Base-by-base conservation (phyloP, 2,797 vertebrate genomes). In the Cryptoprocta ferox region DNA sequence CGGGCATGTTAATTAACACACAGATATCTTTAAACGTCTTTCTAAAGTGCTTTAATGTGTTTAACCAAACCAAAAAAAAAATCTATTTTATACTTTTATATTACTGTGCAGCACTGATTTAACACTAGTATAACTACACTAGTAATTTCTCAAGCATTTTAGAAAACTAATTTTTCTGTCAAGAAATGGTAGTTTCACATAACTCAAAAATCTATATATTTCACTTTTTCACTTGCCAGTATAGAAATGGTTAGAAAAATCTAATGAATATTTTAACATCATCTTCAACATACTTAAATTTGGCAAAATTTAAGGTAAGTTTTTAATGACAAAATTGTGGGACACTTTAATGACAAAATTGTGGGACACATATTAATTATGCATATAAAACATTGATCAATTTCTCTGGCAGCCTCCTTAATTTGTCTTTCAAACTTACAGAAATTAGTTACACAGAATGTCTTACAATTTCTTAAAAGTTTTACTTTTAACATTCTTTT, bases 161-260 rank as follows among this genome's bases (percentile, higher is more conserved):
- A 86, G 56, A 95, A 93, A 92, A 89, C 53, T 24, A 84, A 84
- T 68, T 79, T 94, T 81, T 91, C 89, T 97, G 14, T 95, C n/a
- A 89, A 80, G 65, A 88, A 96, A 92, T 15, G 4, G 35, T 6
- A 92, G 37, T 50, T 73, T 91, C 48, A 68, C 1, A 21, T 28
- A 90, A 76, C 19, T 79, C 45, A 86, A 82, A 94, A 96, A 83
- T 53, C 63, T 42, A 80, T 2, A 71, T 8, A 59, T 50, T 81
- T 92, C 39, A 95, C 39, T 86, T 87, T 75, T 81, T 92, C 39
- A 93, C 45, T 91, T 83, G 16, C 4, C 59, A 87, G 56, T 61
- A 35, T 3, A 83, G 39, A 89, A 94, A 95, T 56, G 11, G 13
- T 63, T 59, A 66, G 14, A 61, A 82, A 89, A 94, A 39, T 10